Conservation (phyloP, 2,888 invertebrate species). For the Plebejus argus region DNA sequence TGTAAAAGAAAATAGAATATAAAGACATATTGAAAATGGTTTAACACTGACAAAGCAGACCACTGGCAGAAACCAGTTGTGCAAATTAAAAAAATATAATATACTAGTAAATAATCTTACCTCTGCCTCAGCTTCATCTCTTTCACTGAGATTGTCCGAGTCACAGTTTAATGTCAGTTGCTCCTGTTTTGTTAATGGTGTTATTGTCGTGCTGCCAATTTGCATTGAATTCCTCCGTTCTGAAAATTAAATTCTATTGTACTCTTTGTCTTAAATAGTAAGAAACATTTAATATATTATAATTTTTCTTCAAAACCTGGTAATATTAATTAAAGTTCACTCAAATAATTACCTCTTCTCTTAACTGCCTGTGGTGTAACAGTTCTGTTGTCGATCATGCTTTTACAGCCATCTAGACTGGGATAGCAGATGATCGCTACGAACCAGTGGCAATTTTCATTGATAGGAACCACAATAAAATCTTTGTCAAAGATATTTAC, state of each 20-base stretch:
- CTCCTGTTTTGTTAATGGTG: conserved; percentile 73
- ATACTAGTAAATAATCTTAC: conserved; percentile 48
- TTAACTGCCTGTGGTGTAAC: conserved; percentile 78
- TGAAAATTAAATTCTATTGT: conserved; percentile 45
- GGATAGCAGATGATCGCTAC: conserved; percentile 98
- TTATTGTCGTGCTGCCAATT: conserved; percentile 85
- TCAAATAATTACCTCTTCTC: conserved; percentile 66
- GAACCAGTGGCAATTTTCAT: conserved; percentile 99
- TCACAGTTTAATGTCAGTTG: conserved; percentile 83
- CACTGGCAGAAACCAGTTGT: too few species aligned
- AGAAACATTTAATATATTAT: too few species aligned
- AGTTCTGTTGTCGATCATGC: conserved; percentile 83
- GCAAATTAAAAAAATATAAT: neutral
- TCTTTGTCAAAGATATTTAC: conserved; percentile 98
- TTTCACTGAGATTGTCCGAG: conserved; percentile 86
- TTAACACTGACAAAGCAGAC: too few species aligned
- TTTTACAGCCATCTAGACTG: conserved; percentile 86
- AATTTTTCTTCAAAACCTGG: too few species aligned
- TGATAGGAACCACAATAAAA: conserved; percentile 97
- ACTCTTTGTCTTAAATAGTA: neutral
- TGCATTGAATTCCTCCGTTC: conserved; percentile 81
- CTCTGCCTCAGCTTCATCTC: conserved; percentile 91
- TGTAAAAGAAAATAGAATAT: too few species aligned
- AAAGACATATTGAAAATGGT: too few species aligned
- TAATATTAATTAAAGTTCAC: neutral